Evolutionary conservation across 2,797 vertebrate genomes (phyloP), one percentile per base, ranked within the genome.

Genomic region (Distichodus sexfasciatus): DNA sequence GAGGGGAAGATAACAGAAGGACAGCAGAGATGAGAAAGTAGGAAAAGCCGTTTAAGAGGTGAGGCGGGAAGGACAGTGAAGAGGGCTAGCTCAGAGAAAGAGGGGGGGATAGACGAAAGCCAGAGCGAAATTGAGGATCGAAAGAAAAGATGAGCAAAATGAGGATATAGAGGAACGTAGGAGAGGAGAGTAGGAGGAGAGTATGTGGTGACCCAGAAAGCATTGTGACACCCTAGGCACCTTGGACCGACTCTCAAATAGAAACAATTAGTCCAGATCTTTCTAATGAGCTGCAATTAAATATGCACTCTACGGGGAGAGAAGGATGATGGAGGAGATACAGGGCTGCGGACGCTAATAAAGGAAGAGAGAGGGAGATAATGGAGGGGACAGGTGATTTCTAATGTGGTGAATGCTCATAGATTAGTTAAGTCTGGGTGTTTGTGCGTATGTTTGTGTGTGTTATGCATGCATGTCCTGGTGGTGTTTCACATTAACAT

Each of bases 221-320:
- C 60, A 61, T 76, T 64, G 80, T 76, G 82, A 83, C 79, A 79
- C 81, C 66, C 71, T 36, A 44, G 74, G 79, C 84, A 88, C 86
- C 86, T 86, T 81, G 82, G 82, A 66, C 59, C 79, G 76, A 77
- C 85, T 83, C 89, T 91, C 88, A 92, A 92, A 93, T 92, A 93
- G 90, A 91, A 92, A 88, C 91, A 92, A 92, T 92, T 92, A 93
- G 90, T 91, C 90, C 87, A 91, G 89, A 92, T 92, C 85, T 82
- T 69, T 81, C 76, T 90, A 90, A 91, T 87, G 85, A 86, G 84
- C 85, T 82, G 82, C 87, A 89, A 92, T 90, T 87, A 87, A 90
- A 88, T 87, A 77, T 87, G 73, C 88, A 86, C 80, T 81, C 81
- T 83, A 79, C 81, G 87, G 84, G 75, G 87, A 80, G 84, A 51